Conservation (phyloP, 2,888 invertebrate species). For the Salticus scenicus region DNA sequence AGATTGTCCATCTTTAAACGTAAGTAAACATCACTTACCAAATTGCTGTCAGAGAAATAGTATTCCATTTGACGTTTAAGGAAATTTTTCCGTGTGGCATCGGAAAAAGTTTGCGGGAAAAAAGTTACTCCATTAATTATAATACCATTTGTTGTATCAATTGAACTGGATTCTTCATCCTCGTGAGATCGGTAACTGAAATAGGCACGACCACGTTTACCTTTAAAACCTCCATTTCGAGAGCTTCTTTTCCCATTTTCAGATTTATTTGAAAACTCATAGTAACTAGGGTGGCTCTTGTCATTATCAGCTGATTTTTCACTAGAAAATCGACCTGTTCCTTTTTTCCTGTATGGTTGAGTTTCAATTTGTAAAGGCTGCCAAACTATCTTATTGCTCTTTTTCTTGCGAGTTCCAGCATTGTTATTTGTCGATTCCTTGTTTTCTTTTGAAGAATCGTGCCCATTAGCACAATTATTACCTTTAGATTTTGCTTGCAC, state of each 20-base stretch:
- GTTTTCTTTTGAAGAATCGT: slow-evolving; percentile 8
- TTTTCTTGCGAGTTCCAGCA: background rate
- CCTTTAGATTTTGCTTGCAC: background rate
- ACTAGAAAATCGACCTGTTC: background rate
- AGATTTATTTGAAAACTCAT: background rate
- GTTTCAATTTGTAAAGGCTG: background rate
- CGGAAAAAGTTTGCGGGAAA: too few relatives aligned
- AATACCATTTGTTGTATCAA: background rate
- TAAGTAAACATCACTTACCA: slow-evolving; percentile 95
- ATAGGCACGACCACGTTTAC: background rate
- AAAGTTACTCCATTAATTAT: too few relatives aligned
- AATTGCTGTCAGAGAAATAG: slow-evolving; percentile 97
- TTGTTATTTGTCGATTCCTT: background rate
- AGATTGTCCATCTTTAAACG: slow-evolving; percentile 96
- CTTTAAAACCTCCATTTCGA: background rate
- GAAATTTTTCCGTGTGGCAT: background rate
- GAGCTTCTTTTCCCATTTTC: background rate
- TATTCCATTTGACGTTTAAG: slow-evolving; percentile 82
- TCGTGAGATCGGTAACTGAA: background rate
- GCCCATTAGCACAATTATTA: background rate
- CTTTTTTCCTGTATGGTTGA: background rate
- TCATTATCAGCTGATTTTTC: background rate
- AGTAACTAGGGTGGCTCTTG: background rate
- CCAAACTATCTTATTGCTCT: background rate
- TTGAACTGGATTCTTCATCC: background rate